phyloP scores from a whole-genome alignment of 2,888 invertebrate genomes.

The Cryptosula pallasiana region DNA sequence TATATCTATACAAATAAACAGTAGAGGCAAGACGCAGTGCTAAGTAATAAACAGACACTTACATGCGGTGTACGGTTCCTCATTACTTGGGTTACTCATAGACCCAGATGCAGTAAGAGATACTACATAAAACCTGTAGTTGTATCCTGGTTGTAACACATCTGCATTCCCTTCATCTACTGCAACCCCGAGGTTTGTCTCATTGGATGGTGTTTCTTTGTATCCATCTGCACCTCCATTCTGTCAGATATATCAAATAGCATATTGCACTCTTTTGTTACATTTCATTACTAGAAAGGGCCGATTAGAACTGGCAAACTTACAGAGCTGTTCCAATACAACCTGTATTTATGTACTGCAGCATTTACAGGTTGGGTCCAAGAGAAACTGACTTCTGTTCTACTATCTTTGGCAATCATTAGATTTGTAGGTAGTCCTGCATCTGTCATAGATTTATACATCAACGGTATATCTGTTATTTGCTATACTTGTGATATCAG shows the following conservation, averaged over 20 bases:
- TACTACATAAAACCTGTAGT: background rate
- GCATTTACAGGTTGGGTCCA: background rate
- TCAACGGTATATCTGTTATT: too few species aligned
- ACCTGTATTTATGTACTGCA: background rate
- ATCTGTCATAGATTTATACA: background rate
- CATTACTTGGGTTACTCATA: background rate
- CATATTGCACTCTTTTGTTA: too few species aligned
- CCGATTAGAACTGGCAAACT: background rate
- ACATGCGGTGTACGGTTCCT: background rate
- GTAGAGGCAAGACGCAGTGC: background rate
- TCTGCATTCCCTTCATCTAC: too few species aligned
- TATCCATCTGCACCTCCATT: background rate
- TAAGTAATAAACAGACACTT: background rate
- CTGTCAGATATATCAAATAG: background rate
- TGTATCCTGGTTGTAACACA: background rate
- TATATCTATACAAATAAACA: background rate
- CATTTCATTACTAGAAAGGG: too few species aligned
- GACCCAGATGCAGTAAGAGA: background rate
- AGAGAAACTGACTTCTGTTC: background rate
- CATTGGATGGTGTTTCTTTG: background rate
- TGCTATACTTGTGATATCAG: too few species aligned
- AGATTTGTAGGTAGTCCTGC: background rate
- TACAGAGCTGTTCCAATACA: background rate
- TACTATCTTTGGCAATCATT: background rate
- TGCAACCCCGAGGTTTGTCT: background rate